Percentiles rank a stretch among this genome's conserved stretches.
phyloP scores from a whole-genome alignment of 2,888 invertebrate genomes.

The Aethes cnicana region DNA sequence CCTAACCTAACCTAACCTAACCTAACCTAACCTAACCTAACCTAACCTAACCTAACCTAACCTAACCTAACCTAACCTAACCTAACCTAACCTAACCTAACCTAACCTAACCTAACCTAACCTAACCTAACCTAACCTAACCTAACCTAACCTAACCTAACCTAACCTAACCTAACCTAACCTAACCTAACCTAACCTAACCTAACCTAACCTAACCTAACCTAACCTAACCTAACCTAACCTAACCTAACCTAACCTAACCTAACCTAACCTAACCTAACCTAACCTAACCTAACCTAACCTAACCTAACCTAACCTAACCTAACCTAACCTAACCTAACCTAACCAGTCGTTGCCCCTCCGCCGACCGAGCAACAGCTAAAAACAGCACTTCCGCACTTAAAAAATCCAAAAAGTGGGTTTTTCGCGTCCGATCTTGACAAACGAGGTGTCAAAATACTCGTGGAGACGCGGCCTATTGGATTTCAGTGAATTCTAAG shows the following conservation, averaged over 20 bases:
- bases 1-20: slow-evolving; percentile 23
- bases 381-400: no score
- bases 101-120: slow-evolving; percentile 27
- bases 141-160: slow-evolving; percentile 1
- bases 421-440: no score
- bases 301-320: no score
- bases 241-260: slow-evolving; percentile 31
- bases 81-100: slow-evolving; percentile 17
- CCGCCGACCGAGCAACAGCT: no score
- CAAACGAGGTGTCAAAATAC: no score
- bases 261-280: no score
- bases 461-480: no score
- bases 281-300: no score
- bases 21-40: slow-evolving; percentile 23
- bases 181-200: slow-evolving; percentile 1
- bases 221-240: slow-evolving; percentile 26
- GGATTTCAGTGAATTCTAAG: no score
- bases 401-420: no score
- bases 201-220: slow-evolving; percentile 1
- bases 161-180: slow-evolving; percentile 1
- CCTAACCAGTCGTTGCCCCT: no score
- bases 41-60: slow-evolving; percentile 23
- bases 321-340: no score
- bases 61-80: slow-evolving; percentile 21
- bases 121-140: slow-evolving; percentile 28